Evolutionary conservation across 2,797 vertebrate genomes (phyloP).

Genomic region (Lycodopsis pacificus): DNA sequence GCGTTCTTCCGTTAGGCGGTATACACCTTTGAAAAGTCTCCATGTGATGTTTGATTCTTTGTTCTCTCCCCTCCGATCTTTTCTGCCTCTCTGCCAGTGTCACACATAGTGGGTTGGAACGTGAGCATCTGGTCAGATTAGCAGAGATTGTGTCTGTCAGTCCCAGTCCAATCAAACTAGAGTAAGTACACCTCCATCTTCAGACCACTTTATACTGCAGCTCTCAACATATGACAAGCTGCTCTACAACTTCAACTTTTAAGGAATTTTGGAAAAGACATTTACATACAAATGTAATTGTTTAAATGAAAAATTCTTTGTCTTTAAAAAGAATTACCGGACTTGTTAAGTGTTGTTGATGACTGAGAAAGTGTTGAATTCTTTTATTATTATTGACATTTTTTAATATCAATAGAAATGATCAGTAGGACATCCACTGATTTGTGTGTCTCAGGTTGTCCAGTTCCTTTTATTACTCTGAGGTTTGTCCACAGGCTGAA

Average conservation of each 20-base stretch:
- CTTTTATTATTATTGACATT: neutral
- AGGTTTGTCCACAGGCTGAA: constrained; percentile 53
- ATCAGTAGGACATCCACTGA: neutral
- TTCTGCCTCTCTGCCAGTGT: constrained; percentile 59
- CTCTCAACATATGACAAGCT: neutral
- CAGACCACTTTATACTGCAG: neutral
- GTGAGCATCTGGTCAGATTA: constrained; percentile 67
- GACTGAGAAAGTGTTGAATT: neutral
- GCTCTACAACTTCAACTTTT: neutral
- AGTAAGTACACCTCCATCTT: constrained; percentile 70
- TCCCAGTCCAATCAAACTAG: constrained; percentile 64
- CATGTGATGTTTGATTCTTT: neutral
- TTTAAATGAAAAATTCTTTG: neutral
- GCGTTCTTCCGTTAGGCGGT: neutral
- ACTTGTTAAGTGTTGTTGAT: neutral
- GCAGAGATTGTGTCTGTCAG: constrained; percentile 65
- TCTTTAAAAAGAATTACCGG: neutral
- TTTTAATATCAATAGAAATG: neutral
- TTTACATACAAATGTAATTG: neutral
- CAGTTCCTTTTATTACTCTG: neutral
- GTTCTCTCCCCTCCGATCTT: neutral
- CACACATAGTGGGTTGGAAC: constrained; percentile 68
- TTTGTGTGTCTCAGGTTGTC: neutral
- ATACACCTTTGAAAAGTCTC: neutral
- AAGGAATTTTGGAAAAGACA: neutral